Conservation (phyloP, 64 coral and sea anemone genomes). For the Stylophora pistillata region DNA sequence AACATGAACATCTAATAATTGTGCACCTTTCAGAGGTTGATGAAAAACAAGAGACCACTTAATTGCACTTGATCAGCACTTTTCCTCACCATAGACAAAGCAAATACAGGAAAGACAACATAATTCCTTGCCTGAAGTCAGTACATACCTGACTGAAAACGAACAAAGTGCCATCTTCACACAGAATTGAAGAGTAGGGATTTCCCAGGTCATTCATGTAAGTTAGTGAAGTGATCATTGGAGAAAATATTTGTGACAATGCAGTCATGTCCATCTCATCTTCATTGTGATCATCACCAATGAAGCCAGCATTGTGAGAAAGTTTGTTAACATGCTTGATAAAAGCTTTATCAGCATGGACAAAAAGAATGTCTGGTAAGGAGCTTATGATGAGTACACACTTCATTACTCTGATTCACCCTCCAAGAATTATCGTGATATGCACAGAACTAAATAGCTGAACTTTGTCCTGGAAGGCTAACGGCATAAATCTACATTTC, state of each 20-base stretch:
- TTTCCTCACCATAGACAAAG: too few species aligned
- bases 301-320: constrained; percentile 52
- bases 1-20: too few species aligned
- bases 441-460: background rate
- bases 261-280: constrained; percentile 75
- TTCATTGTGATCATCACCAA: constrained; percentile 36
- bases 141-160: constrained; percentile 85
- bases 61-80: too few species aligned
- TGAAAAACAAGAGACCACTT: too few species aligned
- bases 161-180: constrained; percentile 86
- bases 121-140: too few species aligned
- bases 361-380: constrained; percentile 89
- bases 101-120: too few species aligned
- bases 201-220: constrained; percentile 89
- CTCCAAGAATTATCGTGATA: background rate
- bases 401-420: constrained; percentile 60
- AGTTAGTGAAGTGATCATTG: constrained; percentile 85
- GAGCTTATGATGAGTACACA: constrained; percentile 77
- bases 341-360: constrained; percentile 92
- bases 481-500: background rate
- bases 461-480: background rate
- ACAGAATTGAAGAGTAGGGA: constrained; percentile 87
- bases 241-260: constrained; percentile 78
- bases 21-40: too few species aligned
- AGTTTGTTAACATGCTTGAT: constrained; percentile 76